Percentiles rank a stretch among this genome's conserved stretches.
phyloP scores from a whole-genome alignment of 2,113 vertebrate genomes.

The Lepisosteus osseus region DNA sequence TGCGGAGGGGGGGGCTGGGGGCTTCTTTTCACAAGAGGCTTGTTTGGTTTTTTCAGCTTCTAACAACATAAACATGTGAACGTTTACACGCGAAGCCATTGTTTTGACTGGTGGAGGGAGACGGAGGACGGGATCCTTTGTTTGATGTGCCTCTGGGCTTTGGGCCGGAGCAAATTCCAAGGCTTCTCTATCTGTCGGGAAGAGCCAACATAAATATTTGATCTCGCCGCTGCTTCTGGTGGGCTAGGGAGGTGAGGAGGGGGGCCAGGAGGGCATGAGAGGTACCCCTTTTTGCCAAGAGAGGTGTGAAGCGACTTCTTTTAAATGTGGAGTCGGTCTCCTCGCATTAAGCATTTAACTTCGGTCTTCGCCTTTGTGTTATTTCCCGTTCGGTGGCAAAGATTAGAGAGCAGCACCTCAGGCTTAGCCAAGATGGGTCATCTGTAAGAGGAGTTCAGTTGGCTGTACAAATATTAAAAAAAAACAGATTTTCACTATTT shows the following conservation, averaged over 20 bases:
- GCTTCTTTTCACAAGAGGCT: conserved; percentile 1
- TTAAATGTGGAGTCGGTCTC: not conserved
- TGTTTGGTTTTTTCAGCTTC: conserved; percentile 55
- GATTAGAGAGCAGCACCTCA: no score
- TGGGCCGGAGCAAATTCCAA: conserved; percentile 71
- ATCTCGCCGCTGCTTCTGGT: conserved; percentile 68
- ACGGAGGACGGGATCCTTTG: conserved; percentile 70
- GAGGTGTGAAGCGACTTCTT: conserved; percentile 1
- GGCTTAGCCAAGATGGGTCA: no score
- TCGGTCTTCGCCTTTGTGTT: not conserved
- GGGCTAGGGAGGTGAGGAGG: conserved; percentile 47
- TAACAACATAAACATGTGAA: conserved; percentile 71
- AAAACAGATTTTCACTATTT: no score
- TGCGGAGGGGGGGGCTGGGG: no score
- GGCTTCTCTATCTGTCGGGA: conserved; percentile 59
- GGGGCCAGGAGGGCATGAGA: not conserved
- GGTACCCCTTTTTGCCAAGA: not conserved
- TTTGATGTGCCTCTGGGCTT: conserved; percentile 78
- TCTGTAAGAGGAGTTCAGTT: no score
- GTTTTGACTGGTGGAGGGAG: conserved; percentile 83
- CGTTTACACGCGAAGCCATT: conserved; percentile 72
- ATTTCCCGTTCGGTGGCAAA: not conserved
- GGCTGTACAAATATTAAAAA: no score
- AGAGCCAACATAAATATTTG: conserved; percentile 87
- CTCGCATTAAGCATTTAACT: not conserved